These are phyloP conservation scores for Teleiodes luculella DNA, from an alignment of 2,888 invertebrate genomes.

Conservation along the genomic window DNA sequence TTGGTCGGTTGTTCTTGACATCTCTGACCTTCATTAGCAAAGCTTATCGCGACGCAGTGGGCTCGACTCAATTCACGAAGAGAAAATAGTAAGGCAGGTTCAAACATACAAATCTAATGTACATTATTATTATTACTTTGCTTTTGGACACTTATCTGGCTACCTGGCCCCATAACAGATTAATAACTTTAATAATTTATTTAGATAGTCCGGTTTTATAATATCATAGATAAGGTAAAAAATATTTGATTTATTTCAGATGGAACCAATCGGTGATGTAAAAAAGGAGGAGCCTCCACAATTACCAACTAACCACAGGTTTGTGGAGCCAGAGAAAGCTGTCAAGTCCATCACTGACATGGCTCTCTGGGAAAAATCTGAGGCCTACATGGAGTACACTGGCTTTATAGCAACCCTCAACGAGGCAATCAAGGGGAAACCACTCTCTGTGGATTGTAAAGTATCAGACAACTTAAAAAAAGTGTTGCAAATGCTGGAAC, in stretches of 20 bases:
- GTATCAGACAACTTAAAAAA: constrained; percentile 80
- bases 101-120: too few relatives aligned
- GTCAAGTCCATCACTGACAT: constrained; percentile 84
- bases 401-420: constrained; percentile 93
- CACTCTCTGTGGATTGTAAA: constrained; percentile 80
- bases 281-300: constrained; percentile 35
- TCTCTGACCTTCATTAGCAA: constrained; percentile 63
- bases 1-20: constrained; percentile 48
- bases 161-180: too few relatives aligned
- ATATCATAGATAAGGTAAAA: not conserved
- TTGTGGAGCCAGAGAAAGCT: constrained; percentile 81
- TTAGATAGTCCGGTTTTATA: too few relatives aligned
- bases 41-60: constrained; percentile 52
- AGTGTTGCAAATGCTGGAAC: constrained; percentile 83
- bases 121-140: not conserved
- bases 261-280: constrained; percentile 62
- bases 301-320: constrained; percentile 80
- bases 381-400: constrained; percentile 91
- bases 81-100: not conserved
- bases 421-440: constrained; percentile 89
- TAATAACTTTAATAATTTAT: not conserved
- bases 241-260: constrained; percentile 39
- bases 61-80: constrained; percentile 1
- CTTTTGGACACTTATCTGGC: not conserved
- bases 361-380: constrained; percentile 89